Evolutionary conservation across 2,888 invertebrate species (phyloP).

Genomic region (Crocallis elinguaria): DNA sequence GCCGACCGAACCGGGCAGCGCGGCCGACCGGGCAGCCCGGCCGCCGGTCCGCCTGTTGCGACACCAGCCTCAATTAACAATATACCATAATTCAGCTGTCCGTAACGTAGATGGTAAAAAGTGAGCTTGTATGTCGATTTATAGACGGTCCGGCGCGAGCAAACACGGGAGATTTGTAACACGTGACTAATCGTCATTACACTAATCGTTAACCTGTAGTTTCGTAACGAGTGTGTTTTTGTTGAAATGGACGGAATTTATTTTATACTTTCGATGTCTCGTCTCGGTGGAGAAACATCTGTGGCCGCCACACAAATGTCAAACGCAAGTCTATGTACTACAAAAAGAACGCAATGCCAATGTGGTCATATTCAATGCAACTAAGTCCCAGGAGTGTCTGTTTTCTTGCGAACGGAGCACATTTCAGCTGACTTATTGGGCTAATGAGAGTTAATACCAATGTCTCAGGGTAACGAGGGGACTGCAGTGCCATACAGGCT

Average conservation of each 20-base stretch:
- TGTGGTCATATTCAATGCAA: too few relatives aligned
- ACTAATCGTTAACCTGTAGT: constrained; percentile 5
- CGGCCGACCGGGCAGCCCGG: neutral
- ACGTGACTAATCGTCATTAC: constrained; percentile 12
- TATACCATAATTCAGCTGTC: constrained; percentile 32
- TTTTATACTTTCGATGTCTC: neutral
- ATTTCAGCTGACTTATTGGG: too few relatives aligned
- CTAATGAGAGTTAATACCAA: too few relatives aligned
- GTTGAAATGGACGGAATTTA: constrained; percentile 1
- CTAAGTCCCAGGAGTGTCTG: too few relatives aligned
- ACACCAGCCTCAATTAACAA: constrained; percentile 38
- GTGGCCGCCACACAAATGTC: too few relatives aligned
- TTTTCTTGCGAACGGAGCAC: too few relatives aligned
- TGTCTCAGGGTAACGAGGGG: too few relatives aligned
- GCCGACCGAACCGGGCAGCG: too few relatives aligned
- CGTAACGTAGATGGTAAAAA: constrained; percentile 18
- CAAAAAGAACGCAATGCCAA: too few relatives aligned
- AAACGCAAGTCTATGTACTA: too few relatives aligned
- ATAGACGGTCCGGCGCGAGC: constrained; percentile 20
- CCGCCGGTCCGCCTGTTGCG: constrained; percentile 21
- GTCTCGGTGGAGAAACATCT: neutral
- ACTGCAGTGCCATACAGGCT: too few relatives aligned
- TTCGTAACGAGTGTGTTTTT: neutral
- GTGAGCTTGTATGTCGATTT: constrained; percentile 32
- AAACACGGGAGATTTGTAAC: constrained; percentile 14